Conservation (phyloP, 2,888 invertebrate genomes). For the Tolmerus cingulatus region DNA sequence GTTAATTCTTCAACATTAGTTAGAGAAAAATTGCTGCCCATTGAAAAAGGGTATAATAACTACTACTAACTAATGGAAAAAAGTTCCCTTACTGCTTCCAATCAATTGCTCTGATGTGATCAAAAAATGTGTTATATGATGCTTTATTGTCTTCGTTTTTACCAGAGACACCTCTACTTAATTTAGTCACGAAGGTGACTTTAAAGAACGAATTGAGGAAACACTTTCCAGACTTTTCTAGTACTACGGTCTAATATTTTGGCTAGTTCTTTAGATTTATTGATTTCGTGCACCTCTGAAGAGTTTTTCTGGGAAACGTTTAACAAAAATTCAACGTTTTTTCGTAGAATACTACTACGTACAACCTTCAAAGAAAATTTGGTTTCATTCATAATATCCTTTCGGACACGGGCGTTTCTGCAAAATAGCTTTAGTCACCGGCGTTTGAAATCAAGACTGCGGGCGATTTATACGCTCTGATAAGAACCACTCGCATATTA, state of each 20-base stretch:
- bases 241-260: neutral
- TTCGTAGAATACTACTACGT: neutral
- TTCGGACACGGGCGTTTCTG: neutral
- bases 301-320: neutral
- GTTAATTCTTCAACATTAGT: neutral
- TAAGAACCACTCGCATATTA: constrained; percentile 18
- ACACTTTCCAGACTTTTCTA: neutral
- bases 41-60: neutral
- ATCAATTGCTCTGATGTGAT: neutral
- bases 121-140: neutral
- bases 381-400: constrained; percentile 43
- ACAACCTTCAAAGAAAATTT: neutral
- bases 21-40: neutral
- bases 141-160: neutral
- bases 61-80: neutral
- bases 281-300: neutral
- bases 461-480: constrained; percentile 45
- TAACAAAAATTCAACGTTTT: neutral
- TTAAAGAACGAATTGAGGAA: neutral
- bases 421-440: constrained; percentile 36
- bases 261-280: neutral
- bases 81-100: neutral
- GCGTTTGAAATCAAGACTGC: constrained; percentile 48
- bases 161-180: neutral
- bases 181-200: neutral